Evolutionary conservation across 2,888 invertebrate genomes (phyloP).

Genomic region (Folsomia manolachei): DNA sequence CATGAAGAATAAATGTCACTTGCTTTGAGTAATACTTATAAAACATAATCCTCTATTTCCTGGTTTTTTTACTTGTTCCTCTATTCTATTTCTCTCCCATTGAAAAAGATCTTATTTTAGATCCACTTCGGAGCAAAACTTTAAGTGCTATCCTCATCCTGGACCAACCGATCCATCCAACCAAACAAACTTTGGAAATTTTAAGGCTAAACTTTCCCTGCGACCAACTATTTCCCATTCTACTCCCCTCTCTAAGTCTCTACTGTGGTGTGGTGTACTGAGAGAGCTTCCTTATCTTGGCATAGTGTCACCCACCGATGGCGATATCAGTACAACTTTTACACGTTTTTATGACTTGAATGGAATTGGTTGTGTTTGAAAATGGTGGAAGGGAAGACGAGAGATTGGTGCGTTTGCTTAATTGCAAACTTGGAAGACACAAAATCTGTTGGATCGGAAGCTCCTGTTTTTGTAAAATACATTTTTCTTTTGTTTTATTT

Average conservation of each 20-base stretch:
- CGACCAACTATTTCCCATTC: too few species aligned
- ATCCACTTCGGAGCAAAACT: not conserved
- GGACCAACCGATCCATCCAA: not conserved
- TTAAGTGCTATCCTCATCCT: not conserved
- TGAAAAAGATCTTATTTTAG: conserved; percentile 1
- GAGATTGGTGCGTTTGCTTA: too few species aligned
- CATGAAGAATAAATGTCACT: conserved; percentile 6
- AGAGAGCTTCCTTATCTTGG: not conserved
- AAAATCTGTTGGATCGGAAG: too few species aligned
- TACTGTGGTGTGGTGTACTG: too few species aligned
- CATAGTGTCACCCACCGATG: conserved; percentile 2
- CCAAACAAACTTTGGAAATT: not conserved
- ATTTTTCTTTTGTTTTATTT: too few species aligned
- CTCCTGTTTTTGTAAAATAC: too few species aligned
- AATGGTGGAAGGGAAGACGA: too few species aligned
- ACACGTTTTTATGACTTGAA: conserved; percentile 5
- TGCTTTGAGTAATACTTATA: conserved; percentile 10
- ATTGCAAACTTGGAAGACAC: too few species aligned
- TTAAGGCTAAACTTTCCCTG: not conserved
- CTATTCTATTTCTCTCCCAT: not conserved
- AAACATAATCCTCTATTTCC: conserved; percentile 8
- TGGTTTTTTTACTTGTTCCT: conserved; percentile 1
- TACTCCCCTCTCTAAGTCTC: not conserved
- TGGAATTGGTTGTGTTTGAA: not conserved
- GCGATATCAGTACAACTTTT: conserved; percentile 2